Evolutionary conservation across 2,888 invertebrate species (phyloP), one percentile per base, ranked within the genome.

Genomic region (Cephus spinipes): DNA sequence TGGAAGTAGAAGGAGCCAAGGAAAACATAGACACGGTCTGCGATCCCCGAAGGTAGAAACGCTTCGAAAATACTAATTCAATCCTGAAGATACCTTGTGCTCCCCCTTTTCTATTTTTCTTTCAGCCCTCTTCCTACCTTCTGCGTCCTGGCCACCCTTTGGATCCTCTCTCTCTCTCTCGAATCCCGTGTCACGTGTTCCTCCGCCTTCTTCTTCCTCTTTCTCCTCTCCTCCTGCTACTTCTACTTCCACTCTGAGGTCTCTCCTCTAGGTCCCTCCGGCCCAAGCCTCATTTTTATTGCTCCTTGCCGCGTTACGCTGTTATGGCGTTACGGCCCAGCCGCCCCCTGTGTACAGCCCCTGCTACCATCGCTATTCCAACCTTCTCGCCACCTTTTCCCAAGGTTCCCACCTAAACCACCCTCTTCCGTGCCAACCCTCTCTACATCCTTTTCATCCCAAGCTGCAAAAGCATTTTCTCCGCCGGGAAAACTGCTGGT

Each of bases 41-140:
- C 71, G 75, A 83, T 78, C 78, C 80, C 79, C 81, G 68, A 77
- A 79, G 81, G 81, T 75, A 69, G 77, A 78, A 79, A 81, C 77
- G 79, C 77, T 77, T 77, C 77, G 74, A 80, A 82, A 81, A 78
- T 82, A 81, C 82, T 83, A 83, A 83, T 83, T 82, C 80, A 82
- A 82, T 83, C 76, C 80, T 79, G 77, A 76, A 79, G 79, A 81
- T 80, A 77, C 77, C 78, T 71, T 71, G n/a, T 6, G n/a, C 71
- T 71, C 31, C 33, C 15, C 71, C 32, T 71, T 31, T 71, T 31
- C 9, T 71, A 12, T 33, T 71, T 71, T 71, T 71, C 71, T 33
- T 31, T 33, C 71, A 12, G 4, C 71, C 4, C 71, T 31, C 71
- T 30, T 31, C 32, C 71, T 6, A 6, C 32, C 71, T 6, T 31